A percentile compares a stretch with the other conserved stretches of the same genome.
Conservation (phyloP, 2,797 vertebrate genomes). For the Sebastes aleutianus region DNA sequence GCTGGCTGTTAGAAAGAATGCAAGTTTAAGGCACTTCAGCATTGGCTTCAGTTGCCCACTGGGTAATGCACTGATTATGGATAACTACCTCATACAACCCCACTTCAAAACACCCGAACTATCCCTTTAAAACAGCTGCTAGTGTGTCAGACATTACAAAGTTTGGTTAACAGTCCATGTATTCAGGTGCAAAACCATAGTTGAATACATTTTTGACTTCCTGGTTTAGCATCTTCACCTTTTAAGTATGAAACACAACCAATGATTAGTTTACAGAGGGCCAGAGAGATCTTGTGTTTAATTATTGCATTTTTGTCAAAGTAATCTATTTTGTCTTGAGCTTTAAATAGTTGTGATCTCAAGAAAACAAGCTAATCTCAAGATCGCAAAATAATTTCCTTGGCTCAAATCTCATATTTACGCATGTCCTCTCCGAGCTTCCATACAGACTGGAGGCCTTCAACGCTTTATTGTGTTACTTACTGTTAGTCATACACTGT, state of each 20-base stretch:
- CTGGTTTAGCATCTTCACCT: no score
- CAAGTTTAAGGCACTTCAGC: no score
- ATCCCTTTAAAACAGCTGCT: no score
- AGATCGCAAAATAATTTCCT: not conserved
- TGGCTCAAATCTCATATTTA: not conserved
- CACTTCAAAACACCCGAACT: no score
- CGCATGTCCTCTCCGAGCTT: not conserved
- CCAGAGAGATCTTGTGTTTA: not conserved
- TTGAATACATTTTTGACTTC: not conserved
- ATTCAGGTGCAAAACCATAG: not conserved
- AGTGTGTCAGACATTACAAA: no score
- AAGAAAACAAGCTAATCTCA: not conserved
- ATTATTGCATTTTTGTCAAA: not conserved
- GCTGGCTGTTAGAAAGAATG: no score
- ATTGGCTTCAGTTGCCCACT: no score
- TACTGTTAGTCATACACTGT: not conserved
- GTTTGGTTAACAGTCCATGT: no score
- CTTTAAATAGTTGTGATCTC: not conserved
- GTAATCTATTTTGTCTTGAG: not conserved
- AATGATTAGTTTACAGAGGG: no score
- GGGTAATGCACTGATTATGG: no score
- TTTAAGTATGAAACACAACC: no score
- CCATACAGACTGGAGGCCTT: constrained; percentile 1
- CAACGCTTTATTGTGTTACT: constrained; percentile 14
- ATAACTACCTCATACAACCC: no score